Conservation (phyloP, 1,140 invertebrate genomes). For the Bombus terrestris region DNA sequence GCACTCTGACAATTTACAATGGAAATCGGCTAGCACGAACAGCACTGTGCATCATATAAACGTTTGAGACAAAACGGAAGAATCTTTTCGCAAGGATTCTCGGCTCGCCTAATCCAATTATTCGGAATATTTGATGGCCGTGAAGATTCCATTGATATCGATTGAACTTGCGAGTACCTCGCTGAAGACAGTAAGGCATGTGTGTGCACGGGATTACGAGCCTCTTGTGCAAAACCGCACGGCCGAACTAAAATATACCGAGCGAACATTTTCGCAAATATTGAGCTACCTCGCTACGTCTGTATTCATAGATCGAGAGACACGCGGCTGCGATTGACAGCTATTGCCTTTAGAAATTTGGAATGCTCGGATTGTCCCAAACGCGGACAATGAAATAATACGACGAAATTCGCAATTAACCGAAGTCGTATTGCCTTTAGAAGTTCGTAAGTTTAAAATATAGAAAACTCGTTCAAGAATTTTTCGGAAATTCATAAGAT, state of each 20-base stretch:
- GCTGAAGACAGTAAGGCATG: not conserved
- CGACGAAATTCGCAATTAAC: not conserved
- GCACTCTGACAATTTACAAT: conserved; percentile 63
- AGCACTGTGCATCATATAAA: not conserved
- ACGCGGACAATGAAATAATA: not conserved
- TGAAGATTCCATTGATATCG: conserved; percentile 1
- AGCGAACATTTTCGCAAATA: conserved; percentile 36
- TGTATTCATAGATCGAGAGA: not conserved
- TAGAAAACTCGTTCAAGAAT: not conserved
- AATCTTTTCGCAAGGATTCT: conserved; percentile 16
- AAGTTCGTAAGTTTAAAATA: not conserved
- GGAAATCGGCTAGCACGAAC: conserved; percentile 50
- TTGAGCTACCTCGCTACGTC: conserved; percentile 23
- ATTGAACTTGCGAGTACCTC: not conserved
- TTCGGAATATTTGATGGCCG: conserved; percentile 28
- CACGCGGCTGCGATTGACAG: not conserved
- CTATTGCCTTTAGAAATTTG: conserved; percentile 16
- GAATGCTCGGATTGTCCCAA: not conserved
- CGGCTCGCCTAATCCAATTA: conserved; percentile 26
- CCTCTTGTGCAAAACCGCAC: not conserved
- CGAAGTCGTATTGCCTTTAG: no score
- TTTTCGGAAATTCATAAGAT: not conserved
- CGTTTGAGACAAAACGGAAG: conserved; percentile 11
- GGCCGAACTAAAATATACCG: not conserved
- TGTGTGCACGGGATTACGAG: not conserved